These are phyloP conservation scores for Spinus pinus DNA, from an alignment of 2,797 vertebrate genomes.

Conservation along the genomic window DNA sequence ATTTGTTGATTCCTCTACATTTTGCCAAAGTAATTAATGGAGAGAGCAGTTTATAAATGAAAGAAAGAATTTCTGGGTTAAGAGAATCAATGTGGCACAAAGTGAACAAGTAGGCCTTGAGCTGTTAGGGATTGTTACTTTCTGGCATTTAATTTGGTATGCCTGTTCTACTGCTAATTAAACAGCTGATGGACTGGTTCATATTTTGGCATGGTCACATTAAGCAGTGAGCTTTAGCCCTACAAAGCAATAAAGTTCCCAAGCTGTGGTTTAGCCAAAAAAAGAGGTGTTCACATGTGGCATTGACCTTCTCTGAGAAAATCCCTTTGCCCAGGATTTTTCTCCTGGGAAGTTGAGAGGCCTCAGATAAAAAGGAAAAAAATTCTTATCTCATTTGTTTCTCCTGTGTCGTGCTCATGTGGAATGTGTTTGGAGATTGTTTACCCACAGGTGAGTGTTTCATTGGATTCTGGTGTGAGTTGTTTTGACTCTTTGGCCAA, in stretches of 20 bases:
- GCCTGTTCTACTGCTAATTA: background rate
- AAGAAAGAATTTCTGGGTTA: background rate
- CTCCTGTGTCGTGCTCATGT: background rate
- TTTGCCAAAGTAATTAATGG: background rate
- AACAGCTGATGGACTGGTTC: background rate
- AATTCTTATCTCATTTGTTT: background rate
- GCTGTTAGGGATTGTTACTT: background rate
- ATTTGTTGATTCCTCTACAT: background rate
- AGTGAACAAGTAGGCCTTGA: background rate
- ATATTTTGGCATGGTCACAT: background rate
- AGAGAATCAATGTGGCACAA: background rate
- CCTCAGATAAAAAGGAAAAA: background rate
- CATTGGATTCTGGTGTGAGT: background rate
- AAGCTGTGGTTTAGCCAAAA: background rate
- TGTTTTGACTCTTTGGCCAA: background rate
- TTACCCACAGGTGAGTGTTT: background rate
- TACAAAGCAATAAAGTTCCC: background rate
- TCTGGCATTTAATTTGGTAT: background rate
- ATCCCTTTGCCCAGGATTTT: background rate
- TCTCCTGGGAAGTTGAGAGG: background rate
- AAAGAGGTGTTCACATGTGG: background rate
- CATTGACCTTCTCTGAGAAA: background rate
- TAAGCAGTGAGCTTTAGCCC: background rate
- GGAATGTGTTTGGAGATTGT: background rate
- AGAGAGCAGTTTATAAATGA: background rate